A percentile compares a stretch with the other conserved stretches of the same genome.
Conservation (phyloP, 2,113 vertebrate genomes). For the Heliornis fulica region DNA sequence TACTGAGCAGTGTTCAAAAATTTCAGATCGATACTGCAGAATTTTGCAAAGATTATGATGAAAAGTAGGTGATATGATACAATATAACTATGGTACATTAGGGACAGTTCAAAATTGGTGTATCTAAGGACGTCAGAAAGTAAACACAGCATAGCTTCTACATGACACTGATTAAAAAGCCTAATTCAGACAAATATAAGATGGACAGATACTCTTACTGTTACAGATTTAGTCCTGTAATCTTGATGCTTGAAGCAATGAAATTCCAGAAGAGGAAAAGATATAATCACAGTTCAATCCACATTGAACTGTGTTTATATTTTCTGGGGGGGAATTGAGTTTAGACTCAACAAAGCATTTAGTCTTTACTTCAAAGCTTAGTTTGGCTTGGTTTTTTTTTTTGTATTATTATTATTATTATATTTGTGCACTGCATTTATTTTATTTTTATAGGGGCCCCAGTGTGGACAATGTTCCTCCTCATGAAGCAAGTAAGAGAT, state of each 20-base stretch:
- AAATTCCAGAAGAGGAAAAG: not conserved
- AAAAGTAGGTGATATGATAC: slow-evolving; percentile 65
- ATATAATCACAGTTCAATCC: not conserved
- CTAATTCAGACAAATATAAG: not conserved
- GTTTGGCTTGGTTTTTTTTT: too few species aligned
- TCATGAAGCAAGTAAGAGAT: slow-evolving; percentile 77
- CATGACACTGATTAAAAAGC: not conserved
- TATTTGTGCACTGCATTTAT: not conserved
- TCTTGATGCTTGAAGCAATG: not conserved
- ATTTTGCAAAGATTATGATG: slow-evolving; percentile 76
- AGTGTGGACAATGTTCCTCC: slow-evolving; percentile 72
- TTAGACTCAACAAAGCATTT: not conserved
- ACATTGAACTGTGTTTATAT: not conserved
- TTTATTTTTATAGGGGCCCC: slow-evolving; percentile 72
- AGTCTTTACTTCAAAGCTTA: too few species aligned
- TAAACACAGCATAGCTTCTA: not conserved
- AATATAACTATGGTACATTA: not conserved
- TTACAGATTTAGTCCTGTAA: not conserved
- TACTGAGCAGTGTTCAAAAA: slow-evolving; percentile 68
- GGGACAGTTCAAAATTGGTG: not conserved
- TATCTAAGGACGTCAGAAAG: not conserved
- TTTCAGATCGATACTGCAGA: slow-evolving; percentile 67
- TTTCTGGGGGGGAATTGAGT: fast-evolving
- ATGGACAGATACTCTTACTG: not conserved
- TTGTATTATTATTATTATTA: too few species aligned